Evolutionary conservation across 2,113 vertebrate species (phyloP).

Genomic region (Tonatia bakeri): DNA sequence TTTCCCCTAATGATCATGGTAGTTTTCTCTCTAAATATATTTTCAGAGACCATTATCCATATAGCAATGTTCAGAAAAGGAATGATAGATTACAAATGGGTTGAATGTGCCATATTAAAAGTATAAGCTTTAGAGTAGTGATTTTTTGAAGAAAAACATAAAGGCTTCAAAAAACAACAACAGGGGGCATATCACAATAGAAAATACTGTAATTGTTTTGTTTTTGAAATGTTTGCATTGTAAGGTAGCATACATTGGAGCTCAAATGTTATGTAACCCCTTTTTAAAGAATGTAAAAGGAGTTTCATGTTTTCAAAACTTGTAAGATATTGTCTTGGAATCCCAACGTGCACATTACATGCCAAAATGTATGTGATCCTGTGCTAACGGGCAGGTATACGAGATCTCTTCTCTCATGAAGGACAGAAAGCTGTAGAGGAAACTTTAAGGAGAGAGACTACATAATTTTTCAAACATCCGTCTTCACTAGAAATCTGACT

Average conservation of each 20-base stretch:
- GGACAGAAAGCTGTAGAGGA: neutral
- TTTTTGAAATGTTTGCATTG: neutral
- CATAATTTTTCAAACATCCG: neutral
- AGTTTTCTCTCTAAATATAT: neutral
- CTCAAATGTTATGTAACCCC: neutral
- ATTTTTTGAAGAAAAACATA: neutral
- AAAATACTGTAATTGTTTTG: neutral
- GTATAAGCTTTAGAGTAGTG: neutral
- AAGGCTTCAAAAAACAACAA: neutral
- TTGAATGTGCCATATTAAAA: neutral
- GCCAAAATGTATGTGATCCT: neutral
- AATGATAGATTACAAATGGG: neutral
- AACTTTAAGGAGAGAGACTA: neutral
- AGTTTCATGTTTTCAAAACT: neutral
- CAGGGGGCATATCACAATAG: neutral
- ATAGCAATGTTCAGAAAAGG: neutral
- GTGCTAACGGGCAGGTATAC: fast-evolving
- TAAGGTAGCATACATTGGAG: neutral
- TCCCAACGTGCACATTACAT: neutral
- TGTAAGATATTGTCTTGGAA: neutral
- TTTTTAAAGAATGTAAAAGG: neutral
- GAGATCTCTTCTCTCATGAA: neutral
- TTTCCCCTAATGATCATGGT: neutral
- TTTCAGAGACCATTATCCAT: neutral
- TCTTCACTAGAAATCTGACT: neutral